Conservation (phyloP, 2,797 vertebrate genomes). For the Alauda arvensis region DNA sequence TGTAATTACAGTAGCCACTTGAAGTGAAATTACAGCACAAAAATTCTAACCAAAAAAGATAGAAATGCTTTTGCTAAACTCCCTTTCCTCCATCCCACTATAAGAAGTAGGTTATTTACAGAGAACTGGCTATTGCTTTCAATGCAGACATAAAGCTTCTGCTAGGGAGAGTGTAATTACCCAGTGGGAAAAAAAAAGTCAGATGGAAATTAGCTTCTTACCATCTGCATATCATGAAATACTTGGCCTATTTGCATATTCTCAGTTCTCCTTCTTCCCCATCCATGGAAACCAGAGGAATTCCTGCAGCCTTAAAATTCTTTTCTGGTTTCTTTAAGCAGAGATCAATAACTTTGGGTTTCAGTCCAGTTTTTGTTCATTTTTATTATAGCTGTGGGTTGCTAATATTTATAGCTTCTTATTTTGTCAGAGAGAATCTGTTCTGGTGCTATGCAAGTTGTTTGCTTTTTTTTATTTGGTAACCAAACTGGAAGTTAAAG, state of each 20-base stretch:
- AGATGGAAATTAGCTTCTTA: slow-evolving; percentile 22
- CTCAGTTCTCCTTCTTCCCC: neutral
- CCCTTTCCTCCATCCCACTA: neutral
- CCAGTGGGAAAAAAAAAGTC: neutral
- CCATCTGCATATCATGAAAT: slow-evolving; percentile 11
- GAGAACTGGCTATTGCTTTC: neutral
- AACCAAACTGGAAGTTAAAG: neutral
- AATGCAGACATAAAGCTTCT: slow-evolving; percentile 7
- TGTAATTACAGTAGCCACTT: slow-evolving; percentile 20
- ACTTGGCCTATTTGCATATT: neutral
- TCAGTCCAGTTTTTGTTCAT: neutral
- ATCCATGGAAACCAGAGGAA: neutral
- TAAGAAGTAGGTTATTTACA: neutral
- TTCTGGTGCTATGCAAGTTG: neutral
- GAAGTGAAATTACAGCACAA: slow-evolving; percentile 1
- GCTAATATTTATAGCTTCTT: neutral
- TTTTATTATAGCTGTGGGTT: neutral
- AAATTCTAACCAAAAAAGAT: neutral
- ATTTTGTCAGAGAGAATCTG: neutral
- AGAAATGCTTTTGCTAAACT: neutral
- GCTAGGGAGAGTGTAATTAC: slow-evolving; percentile 9
- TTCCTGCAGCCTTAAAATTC: neutral
- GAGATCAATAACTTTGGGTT: neutral
- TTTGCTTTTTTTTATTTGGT: neutral
- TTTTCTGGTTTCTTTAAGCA: neutral